phyloP scores from a whole-genome alignment of 1,140 invertebrate genomes.

The Platyura marginata region DNA sequence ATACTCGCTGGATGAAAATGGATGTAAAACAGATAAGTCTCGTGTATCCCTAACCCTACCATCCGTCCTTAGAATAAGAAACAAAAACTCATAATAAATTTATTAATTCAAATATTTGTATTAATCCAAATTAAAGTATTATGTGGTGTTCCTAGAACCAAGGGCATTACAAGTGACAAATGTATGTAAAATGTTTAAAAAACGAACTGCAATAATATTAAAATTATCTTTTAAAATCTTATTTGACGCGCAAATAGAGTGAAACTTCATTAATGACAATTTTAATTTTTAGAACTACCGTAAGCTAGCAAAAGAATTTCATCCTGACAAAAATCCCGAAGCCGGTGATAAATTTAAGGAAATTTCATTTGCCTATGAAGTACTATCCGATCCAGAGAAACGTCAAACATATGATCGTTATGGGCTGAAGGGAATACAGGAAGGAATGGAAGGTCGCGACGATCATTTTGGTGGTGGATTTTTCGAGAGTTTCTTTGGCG shows the following conservation, averaged over 20 bases:
- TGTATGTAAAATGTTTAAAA: background rate
- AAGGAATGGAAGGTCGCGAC: slow-evolving; percentile 39
- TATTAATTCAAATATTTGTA: no score
- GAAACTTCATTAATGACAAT: slow-evolving; percentile 1
- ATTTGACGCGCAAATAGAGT: background rate
- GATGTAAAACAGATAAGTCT: no score
- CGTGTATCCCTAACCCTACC: no score
- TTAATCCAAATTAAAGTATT: no score
- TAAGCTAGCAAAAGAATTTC: slow-evolving; percentile 71
- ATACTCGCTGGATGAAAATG: no score
- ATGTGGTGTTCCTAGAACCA: no score
- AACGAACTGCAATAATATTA: background rate
- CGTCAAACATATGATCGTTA: slow-evolving; percentile 50
- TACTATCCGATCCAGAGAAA: slow-evolving; percentile 35
- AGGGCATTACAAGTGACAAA: no score
- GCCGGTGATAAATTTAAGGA: slow-evolving; percentile 76
- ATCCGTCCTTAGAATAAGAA: no score
- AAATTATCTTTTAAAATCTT: slow-evolving; percentile 1
- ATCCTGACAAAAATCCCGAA: slow-evolving; percentile 71
- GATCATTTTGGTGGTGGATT: slow-evolving; percentile 31
- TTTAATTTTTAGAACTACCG: slow-evolving; percentile 49
- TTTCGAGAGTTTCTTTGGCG: slow-evolving; percentile 41
- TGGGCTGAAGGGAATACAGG: slow-evolving; percentile 63
- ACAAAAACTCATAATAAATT: no score
- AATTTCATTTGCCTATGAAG: slow-evolving; percentile 75